Evolutionary conservation across 2,888 invertebrate species (phyloP).

Genomic region (Chymomyza procnemis): DNA sequence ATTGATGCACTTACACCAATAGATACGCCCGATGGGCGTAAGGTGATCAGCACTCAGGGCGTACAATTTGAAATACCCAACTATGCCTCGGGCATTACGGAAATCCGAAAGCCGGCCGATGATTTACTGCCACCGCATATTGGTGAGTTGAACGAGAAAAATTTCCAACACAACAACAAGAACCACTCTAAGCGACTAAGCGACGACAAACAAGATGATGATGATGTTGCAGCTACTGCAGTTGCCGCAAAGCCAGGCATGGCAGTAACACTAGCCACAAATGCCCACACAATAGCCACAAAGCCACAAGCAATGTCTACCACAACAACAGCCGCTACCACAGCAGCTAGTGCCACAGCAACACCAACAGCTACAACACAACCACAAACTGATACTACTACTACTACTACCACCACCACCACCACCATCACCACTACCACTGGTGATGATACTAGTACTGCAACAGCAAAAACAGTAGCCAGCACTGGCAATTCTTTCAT

Average conservation of each 20-base stretch:
- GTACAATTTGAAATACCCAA: constrained; percentile 78
- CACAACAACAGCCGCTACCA: constrained; percentile 17
- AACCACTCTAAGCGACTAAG: constrained; percentile 6
- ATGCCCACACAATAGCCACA: constrained; percentile 1
- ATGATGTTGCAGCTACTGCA: neutral
- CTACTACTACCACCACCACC: constrained; percentile 14
- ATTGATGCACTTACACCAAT: constrained; percentile 74
- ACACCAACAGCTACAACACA: constrained; percentile 17
- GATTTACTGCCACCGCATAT: constrained; percentile 77
- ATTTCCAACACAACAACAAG: constrained; percentile 8
- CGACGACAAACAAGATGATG: constrained; percentile 6
- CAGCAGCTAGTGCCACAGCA: constrained; percentile 11
- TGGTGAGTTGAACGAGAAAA: constrained; percentile 73
- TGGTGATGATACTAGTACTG: neutral
- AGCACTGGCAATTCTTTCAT: constrained; percentile 1
- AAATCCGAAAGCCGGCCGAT: constrained; percentile 75
- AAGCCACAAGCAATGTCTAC: constrained; percentile 22
- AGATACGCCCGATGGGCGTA: constrained; percentile 76
- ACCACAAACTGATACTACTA: constrained; percentile 10
- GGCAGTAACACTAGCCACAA: constrained; percentile 20
- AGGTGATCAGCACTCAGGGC: constrained; percentile 75
- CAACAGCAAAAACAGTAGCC: neutral
- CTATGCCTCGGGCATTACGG: constrained; percentile 78
- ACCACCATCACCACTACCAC: neutral
- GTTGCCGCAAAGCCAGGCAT: neutral